Evolutionary conservation across 2,797 vertebrate species (phyloP), one percentile per base, ranked within the genome.

Genomic region (Psittacula echo): DNA sequence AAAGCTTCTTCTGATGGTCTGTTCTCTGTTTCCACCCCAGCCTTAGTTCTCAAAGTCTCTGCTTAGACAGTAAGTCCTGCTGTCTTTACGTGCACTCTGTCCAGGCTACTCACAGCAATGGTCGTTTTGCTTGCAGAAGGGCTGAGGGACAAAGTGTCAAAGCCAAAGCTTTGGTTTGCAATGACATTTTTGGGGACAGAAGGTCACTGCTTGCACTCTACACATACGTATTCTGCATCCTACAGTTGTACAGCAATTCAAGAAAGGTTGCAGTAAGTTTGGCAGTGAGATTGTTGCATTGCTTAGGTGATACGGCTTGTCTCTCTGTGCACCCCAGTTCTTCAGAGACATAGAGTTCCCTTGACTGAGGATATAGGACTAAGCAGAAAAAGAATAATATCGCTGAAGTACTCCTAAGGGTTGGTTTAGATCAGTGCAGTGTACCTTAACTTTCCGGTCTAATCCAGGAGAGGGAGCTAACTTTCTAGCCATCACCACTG

Each of bases 391-490:
- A 30, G 12, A 84, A 39, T 7, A 42, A 32, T 53, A 50, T 8
- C 21, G 29, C 13, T 0, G 0, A n/a, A 68, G 67, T 42, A 41
- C 9, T 20, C 20, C 22, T 2, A 5, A 61, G 20, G 32, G 10
- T 24, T 72, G 50, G 7, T 54, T 89, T 23, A 32, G 41, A 24
- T 9, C 34, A 27, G 30, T 11, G 34, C 44, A 61, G 32, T 11
- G 23, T 29, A 29, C 30, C 7, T 44, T 54, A 62, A 41, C 62
- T 56, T 92, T 67, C 90, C 51, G 47, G 8, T 39, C 18, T 41
- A 45, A 58, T 81, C 94, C 97, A 95, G 93, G 56, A 97, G 97
- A 96, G 96, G 96, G 97, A 94, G 96, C 96, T 93, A 79, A 77
- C 67, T 87, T 94, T 90, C 96, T 78, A 97, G 53, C 37, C 86